Evolutionary conservation across 2,113 vertebrate species (phyloP).

Genomic region (Maccullochella peelii): DNA sequence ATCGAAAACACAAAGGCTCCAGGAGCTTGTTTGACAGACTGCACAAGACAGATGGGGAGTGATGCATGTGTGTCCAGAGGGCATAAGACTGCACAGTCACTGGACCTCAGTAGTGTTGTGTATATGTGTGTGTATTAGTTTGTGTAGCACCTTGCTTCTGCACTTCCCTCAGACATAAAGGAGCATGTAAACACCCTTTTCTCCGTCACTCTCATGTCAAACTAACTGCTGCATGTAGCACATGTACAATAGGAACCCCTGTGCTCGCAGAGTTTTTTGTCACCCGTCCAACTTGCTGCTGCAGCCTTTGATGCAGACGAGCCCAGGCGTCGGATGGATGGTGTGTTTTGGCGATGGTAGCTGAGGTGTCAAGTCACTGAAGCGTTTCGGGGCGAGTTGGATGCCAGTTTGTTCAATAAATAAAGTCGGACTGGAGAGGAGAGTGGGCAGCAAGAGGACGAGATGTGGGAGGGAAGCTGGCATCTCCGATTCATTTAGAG

Average conservation of each 20-base stretch:
- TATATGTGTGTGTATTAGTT: slow-evolving; percentile 9
- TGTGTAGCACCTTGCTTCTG: slow-evolving; percentile 24
- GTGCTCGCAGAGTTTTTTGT: slow-evolving; percentile 16
- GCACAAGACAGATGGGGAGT: slow-evolving; percentile 58
- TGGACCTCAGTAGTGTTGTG: background rate
- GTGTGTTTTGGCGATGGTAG: background rate
- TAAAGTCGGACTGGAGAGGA: slow-evolving; percentile 20
- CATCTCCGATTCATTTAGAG: slow-evolving; percentile 34
- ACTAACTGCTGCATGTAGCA: slow-evolving; percentile 5
- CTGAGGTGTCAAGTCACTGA: slow-evolving; percentile 20
- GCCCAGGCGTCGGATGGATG: background rate
- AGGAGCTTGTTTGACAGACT: slow-evolving; percentile 37
- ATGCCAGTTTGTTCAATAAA: slow-evolving; percentile 44
- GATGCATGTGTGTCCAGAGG: slow-evolving; percentile 41
- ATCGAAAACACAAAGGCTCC: slow-evolving; percentile 30
- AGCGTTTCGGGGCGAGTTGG: background rate
- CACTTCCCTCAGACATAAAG: slow-evolving; percentile 26
- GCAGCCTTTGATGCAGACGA: slow-evolving; percentile 28
- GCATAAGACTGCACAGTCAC: slow-evolving; percentile 33
- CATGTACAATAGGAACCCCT: slow-evolving; percentile 1
- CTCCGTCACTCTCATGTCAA: slow-evolving; percentile 46
- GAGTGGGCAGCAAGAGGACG: slow-evolving; percentile 50
- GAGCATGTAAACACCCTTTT: slow-evolving; percentile 58
- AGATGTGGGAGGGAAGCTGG: slow-evolving; percentile 58
- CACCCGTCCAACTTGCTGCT: slow-evolving; percentile 4